Evolutionary conservation across 1,140 invertebrate genomes (phyloP).

Genomic region (Dendroctonus valens): DNA sequence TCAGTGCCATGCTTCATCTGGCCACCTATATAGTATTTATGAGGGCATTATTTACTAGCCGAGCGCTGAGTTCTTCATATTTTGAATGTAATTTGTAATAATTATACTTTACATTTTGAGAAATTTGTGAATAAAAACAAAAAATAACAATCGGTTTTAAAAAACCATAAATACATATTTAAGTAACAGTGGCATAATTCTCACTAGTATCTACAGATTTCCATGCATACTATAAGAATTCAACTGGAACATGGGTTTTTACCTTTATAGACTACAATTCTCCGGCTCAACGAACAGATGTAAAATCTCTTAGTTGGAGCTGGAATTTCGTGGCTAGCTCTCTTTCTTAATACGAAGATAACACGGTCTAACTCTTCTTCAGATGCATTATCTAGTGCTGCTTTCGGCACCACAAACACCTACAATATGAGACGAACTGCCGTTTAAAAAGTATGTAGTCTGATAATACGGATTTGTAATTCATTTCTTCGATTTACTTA

Average conservation of each 20-base stretch:
- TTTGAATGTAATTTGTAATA: too few relatives aligned
- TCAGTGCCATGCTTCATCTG: too few relatives aligned
- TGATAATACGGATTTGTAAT: neutral
- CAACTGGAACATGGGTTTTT: neutral
- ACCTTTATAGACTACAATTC: conserved; percentile 96
- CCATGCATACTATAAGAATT: neutral
- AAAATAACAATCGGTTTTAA: too few relatives aligned
- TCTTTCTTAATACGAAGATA: conserved; percentile 91
- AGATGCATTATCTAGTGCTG: conserved; percentile 6
- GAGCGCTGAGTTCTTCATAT: too few relatives aligned
- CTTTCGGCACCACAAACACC: conserved; percentile 29
- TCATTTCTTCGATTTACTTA: neutral
- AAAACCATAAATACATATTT: too few relatives aligned
- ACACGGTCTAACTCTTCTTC: conserved; percentile 53
- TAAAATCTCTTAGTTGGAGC: conserved; percentile 87
- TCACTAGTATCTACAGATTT: too few relatives aligned
- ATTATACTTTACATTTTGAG: too few relatives aligned
- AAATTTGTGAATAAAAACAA: too few relatives aligned
- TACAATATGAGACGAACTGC: neutral
- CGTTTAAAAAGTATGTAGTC: neutral
- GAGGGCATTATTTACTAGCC: too few relatives aligned
- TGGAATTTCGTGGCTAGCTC: conserved; percentile 84
- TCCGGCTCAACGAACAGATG: conserved; percentile 90
- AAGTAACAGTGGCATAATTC: too few relatives aligned
- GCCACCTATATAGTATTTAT: too few relatives aligned